Base-by-base conservation (phyloP, 1,140 invertebrate species). In the Drosophila arawakana region DNA sequence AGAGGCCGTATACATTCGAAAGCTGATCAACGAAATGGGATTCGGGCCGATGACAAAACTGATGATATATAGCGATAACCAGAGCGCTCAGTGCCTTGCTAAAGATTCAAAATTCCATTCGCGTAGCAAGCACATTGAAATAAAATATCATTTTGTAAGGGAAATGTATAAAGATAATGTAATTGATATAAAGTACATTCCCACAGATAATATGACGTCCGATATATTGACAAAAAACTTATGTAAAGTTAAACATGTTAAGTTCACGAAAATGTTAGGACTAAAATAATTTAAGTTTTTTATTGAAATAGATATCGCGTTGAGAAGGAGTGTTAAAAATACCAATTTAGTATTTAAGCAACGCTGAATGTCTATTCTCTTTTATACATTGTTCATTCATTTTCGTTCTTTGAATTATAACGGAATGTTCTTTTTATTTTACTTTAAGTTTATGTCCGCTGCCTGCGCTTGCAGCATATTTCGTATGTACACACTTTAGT, bases 1-100 rank as follows among this genome's bases (percentile, higher is more conserved):
- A 79, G 93, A 93, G 73, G 78, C 91, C 1, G 77, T 91, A 10
- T 92, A 85, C 82, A 92, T 15, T 5, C 2, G 6, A 30, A 81
- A 71, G 61, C 70, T 93, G 8, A 55, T 92, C 1, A 55, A 39
- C 46, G 91, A 92, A 62, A 57, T 92, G 39, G 74, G 41, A 13
- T 50, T 72, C 30, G 3, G 5, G 15, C 21, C 50, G 13, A 25
- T 34, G n/a, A 44, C 15, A 6, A 46, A 35, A 25, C 6, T 30
- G 4, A 4, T 30, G 25, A 8, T 77, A 2, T 75, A 66, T 46
- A 15, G 43, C 46, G 69, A 80, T 35, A 76, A 65, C 47, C 58
- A 76, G 44, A 65, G 73, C 25, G 61, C 58, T 5, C 30, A 35
- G 15, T 60, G 50, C 7, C 30, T 76, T 4, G 25, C 49, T 13